Percentiles rank a stretch among this genome's conserved stretches.
These are phyloP conservation scores for Magallana gigas DNA, from an alignment of 1,140 invertebrate species.

Conservation along the genomic window DNA sequence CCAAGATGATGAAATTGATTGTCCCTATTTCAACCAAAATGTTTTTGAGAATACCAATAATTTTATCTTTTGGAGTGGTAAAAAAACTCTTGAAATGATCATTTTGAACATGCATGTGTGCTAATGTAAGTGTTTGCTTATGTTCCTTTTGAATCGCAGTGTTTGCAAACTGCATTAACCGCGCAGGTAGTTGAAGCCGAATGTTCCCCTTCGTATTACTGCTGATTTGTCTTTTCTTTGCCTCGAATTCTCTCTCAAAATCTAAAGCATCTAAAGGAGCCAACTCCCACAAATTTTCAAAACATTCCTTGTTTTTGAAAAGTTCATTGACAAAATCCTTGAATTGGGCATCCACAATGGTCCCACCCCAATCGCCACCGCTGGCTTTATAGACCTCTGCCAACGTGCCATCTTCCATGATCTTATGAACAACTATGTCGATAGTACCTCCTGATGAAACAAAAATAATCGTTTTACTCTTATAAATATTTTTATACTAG, in stretches of 20 bases:
- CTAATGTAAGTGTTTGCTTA: neutral
- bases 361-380: conserved; percentile 26
- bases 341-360: neutral
- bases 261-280: neutral
- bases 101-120: conserved; percentile 25
- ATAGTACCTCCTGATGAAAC: neutral
- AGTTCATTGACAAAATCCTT: neutral
- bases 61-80: neutral
- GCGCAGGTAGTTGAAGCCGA: neutral
- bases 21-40: neutral
- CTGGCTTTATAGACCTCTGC: neutral
- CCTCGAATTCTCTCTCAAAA: conserved; percentile 16
- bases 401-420: neutral
- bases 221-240: conserved; percentile 1
- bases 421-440: neutral
- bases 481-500: too few species aligned
- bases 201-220: neutral
- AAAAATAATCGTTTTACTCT: too few species aligned
- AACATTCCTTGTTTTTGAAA: neutral
- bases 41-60: neutral
- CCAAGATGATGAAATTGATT: neutral
- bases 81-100: conserved; percentile 31
- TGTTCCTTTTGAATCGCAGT: neutral
- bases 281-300: neutral
- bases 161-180: neutral